A percentile compares a stretch with the other conserved stretches of the same genome.
These are phyloP conservation scores for Drosophila suzukii DNA, from an alignment of 1,140 invertebrate species.

Conservation along the genomic window DNA sequence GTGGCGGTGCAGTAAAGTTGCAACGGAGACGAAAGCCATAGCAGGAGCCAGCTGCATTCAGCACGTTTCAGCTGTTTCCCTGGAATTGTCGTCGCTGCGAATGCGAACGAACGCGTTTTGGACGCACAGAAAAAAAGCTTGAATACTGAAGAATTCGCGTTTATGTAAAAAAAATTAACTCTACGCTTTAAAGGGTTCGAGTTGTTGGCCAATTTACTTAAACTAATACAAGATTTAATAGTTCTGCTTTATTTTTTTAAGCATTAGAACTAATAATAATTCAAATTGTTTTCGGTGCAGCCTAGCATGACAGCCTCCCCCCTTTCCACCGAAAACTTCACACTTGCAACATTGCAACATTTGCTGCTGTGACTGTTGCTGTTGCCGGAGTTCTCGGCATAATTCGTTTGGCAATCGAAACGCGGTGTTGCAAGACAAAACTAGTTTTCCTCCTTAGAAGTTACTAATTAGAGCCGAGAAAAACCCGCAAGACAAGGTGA, in stretches of 20 bases:
- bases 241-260: too few species aligned
- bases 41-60: slow-evolving; percentile 70
- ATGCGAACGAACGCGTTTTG: slow-evolving; percentile 48
- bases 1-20: neutral
- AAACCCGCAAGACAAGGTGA: slow-evolving; percentile 22
- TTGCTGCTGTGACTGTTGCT: slow-evolving; percentile 34
- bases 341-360: slow-evolving; percentile 57
- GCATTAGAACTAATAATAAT: too few species aligned
- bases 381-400: slow-evolving; percentile 56
- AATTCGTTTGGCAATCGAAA: slow-evolving; percentile 46
- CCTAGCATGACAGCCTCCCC: slow-evolving; percentile 44
- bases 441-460: slow-evolving; percentile 47
- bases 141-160: neutral
- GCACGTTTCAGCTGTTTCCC: slow-evolving; percentile 58
- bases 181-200: too few species aligned
- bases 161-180: neutral
- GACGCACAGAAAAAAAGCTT: neutral
- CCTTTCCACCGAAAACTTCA: slow-evolving; percentile 4
- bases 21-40: slow-evolving; percentile 11
- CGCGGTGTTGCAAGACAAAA: slow-evolving; percentile 40
- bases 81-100: slow-evolving; percentile 63
- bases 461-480: slow-evolving; percentile 48
- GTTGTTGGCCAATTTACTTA: too few species aligned
- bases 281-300: slow-evolving; percentile 10
- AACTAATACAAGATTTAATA: too few species aligned